A percentile compares a stretch with the other conserved stretches of the same genome.
Conservation (phyloP, 2,113 vertebrate genomes). For the Pachypanchax playfairii region DNA sequence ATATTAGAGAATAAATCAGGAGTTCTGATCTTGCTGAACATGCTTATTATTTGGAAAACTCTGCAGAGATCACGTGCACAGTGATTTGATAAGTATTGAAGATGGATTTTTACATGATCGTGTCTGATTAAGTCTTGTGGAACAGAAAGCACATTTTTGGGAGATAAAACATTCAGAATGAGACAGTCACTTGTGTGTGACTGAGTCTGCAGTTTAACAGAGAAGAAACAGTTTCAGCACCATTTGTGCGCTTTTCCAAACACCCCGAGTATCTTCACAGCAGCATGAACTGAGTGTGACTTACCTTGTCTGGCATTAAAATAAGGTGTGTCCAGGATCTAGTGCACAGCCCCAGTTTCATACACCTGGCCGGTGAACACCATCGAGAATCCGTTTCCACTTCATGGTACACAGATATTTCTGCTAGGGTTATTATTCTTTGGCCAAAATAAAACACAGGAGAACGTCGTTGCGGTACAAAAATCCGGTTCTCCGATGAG, state of each 20-base stretch:
- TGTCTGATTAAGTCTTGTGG: no score
- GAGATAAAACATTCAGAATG: conserved; percentile 13
- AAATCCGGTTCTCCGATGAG: conserved; percentile 41
- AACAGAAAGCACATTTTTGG: neutral
- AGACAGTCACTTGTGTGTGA: no score
- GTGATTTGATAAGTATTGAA: no score
- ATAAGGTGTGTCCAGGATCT: conserved; percentile 73
- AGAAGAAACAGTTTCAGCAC: conserved; percentile 17
- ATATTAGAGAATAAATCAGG: no score
- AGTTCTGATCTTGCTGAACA: no score
- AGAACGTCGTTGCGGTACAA: conserved; percentile 46
- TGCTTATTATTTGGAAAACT: no score
- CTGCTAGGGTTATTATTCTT: conserved; percentile 4
- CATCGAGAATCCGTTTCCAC: conserved; percentile 63
- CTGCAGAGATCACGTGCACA: no score
- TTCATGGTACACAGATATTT: conserved; percentile 45
- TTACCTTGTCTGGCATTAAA: conserved; percentile 80
- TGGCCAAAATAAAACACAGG: conserved; percentile 5
- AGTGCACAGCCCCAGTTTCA: conserved; percentile 49
- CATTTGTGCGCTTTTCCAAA: conserved; percentile 4
- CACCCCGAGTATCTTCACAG: neutral
- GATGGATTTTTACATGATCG: no score
- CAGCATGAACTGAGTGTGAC: conserved; percentile 46
- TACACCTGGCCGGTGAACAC: conserved; percentile 53
- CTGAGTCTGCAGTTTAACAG: conserved; percentile 37